phyloP scores from a whole-genome alignment of 2,113 vertebrate genomes.

The Nycticryphes semicollaris region DNA sequence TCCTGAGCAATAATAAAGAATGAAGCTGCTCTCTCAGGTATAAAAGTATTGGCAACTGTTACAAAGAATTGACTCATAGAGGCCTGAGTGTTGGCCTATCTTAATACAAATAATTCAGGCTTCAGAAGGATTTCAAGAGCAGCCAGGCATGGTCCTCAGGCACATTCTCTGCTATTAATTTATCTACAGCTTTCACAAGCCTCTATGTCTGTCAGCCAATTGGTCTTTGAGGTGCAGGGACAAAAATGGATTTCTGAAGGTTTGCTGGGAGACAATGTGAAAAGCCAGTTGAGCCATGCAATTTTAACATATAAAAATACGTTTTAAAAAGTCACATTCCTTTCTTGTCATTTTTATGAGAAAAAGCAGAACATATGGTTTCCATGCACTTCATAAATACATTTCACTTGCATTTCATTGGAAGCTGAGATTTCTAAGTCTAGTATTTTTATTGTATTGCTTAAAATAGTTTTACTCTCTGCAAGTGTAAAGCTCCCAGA shows the following conservation, averaged over 20 bases:
- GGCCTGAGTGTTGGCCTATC: constrained; percentile 76
- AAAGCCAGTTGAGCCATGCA: constrained; percentile 38
- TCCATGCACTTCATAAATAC: not conserved
- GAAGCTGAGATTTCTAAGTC: constrained; percentile 14
- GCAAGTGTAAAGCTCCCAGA: constrained; percentile 7
- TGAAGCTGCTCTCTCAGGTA: constrained; percentile 85
- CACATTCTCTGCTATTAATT: constrained; percentile 76
- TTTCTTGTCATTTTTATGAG: constrained; percentile 25
- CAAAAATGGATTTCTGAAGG: constrained; percentile 74
- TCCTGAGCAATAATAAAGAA: constrained; percentile 89
- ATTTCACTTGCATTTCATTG: constrained; percentile 14
- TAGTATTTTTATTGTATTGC: not conserved
- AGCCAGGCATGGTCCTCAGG: constrained; percentile 73
- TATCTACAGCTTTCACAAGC: constrained; percentile 68
- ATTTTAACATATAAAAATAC: constrained; percentile 27
- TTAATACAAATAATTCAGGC: constrained; percentile 84
- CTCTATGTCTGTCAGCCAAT: constrained; percentile 69
- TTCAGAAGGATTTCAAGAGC: constrained; percentile 77
- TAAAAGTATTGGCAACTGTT: constrained; percentile 89
- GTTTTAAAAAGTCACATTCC: not conserved
- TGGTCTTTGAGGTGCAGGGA: constrained; percentile 60
- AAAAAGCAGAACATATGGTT: not conserved
- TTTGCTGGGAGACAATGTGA: constrained; percentile 57
- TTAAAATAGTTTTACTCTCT: constrained; percentile 26
- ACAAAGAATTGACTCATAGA: constrained; percentile 83